Evolutionary conservation across 2,797 vertebrate species (phyloP), one percentile per base, ranked within the genome.

Genomic region (Oreochromis grahami): DNA sequence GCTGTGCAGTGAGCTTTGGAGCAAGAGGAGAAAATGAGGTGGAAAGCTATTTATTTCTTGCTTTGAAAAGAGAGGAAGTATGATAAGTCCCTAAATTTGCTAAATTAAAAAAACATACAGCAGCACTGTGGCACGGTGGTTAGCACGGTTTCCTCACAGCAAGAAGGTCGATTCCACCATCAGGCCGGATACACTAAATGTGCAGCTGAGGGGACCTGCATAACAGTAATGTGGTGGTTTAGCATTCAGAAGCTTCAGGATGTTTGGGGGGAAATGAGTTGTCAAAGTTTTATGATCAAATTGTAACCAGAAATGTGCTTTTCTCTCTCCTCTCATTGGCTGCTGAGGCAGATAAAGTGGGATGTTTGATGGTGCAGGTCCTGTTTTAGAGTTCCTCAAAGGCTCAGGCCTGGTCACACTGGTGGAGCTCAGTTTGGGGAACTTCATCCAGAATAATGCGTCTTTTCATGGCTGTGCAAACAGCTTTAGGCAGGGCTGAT

Each of bases 21-120:
- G 65, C 38, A 45, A 1, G 65, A 24, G 21, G 0, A 26, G 34
- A 13, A 38, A 8, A 38, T n/a, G 34, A 21, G 34, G 6, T 65
- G 60, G 34, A 65, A 29, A 56, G 55, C 26, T 6, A 0, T 1
- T 32, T 29, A 15, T 29, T 9, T 29, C 0, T 56, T 32, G 26
- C 55, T 58, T 58, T 17, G 26, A 58, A 0, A 24, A 65, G 4
- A 34, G 0, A 63, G 1, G 34, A 65, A 7, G 19, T 38, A 65
- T 21, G 34, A 21, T 1, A 36, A 65, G 4, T 1, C 60, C 0
- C 11, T 38, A 65, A 38, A n/a, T 0, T 8, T 5, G 10, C 0
- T 7, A 12, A 63, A n/a, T 38, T 63, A 60, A 36, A 41, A 38
- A 36, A 7, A 0, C 10, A 5, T 0, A 0, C 0, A 60, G 29